Percentiles rank a stretch among this genome's conserved stretches.
phyloP scores from a whole-genome alignment of 2,113 vertebrate genomes.

The Callithrix jacchus region DNA sequence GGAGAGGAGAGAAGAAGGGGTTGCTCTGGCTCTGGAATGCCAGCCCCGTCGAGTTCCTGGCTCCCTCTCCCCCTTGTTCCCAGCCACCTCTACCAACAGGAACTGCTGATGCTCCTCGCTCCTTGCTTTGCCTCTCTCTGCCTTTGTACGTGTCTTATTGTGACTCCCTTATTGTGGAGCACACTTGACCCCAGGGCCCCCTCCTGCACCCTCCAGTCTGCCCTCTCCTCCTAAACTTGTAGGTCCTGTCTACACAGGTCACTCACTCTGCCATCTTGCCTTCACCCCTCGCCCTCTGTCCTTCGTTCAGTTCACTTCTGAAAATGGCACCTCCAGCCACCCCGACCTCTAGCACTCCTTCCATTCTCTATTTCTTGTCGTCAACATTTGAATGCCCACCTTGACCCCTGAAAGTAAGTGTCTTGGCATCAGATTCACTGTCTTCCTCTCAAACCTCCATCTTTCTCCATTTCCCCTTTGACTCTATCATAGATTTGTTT shows the following conservation, averaged over 20 bases:
- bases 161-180: not conserved
- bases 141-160: not conserved
- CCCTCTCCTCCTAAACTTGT: not conserved
- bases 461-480: not conserved
- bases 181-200: not conserved
- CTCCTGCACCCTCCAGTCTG: rapidly evolving
- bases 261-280: not conserved
- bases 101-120: not conserved
- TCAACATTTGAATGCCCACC: not conserved
- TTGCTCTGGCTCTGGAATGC: not conserved
- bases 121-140: not conserved
- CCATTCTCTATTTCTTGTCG: not conserved
- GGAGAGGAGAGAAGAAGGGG: not conserved
- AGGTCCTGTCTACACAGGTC: not conserved
- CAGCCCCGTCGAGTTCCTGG: not conserved
- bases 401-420: not conserved
- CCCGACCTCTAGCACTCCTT: not conserved
- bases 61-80: not conserved
- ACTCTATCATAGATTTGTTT: not conserved
- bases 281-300: not conserved
- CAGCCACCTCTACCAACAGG: too few species aligned
- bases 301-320: not conserved
- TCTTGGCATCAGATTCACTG: not conserved
- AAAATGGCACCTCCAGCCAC: not conserved
- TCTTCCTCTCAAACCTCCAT: not conserved